phyloP scores from a whole-genome alignment of 2,797 vertebrate species.

The Phalanger gymnotis region DNA sequence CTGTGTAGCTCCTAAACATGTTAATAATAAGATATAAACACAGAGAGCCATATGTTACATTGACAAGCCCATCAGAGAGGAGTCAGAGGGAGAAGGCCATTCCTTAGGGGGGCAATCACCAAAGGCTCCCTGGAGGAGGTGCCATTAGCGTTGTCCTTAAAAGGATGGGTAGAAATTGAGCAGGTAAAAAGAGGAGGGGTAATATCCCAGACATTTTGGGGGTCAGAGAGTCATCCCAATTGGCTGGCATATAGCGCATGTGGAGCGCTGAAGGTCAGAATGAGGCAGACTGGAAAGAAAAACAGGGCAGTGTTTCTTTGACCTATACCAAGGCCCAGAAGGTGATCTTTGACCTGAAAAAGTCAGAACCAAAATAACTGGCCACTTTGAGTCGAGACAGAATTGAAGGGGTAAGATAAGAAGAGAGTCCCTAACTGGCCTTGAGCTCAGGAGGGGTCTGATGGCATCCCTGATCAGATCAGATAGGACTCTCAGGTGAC shows the following conservation, averaged over 20 bases:
- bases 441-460: no score
- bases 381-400: not conserved
- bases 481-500: not conserved
- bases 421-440: not conserved
- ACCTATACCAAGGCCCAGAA: no score
- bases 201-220: not conserved
- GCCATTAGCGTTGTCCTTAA: not conserved
- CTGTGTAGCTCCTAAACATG: not conserved
- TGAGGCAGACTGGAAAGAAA: not conserved
- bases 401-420: not conserved
- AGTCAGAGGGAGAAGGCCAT: not conserved
- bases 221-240: not conserved
- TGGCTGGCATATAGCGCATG: not conserved
- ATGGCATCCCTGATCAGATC: no score
- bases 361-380: not conserved
- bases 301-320: not conserved
- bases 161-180: not conserved
- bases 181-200: not conserved
- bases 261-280: not conserved
- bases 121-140: not conserved
- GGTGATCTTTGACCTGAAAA: not conserved
- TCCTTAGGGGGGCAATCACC: not conserved
- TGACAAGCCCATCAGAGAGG: not conserved
- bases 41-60: not conserved
- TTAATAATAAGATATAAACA: not conserved